Evolutionary conservation across 2,113 vertebrate genomes (phyloP), one percentile per base, ranked within the genome.

Genomic region (Oncorhynchus nerka): DNA sequence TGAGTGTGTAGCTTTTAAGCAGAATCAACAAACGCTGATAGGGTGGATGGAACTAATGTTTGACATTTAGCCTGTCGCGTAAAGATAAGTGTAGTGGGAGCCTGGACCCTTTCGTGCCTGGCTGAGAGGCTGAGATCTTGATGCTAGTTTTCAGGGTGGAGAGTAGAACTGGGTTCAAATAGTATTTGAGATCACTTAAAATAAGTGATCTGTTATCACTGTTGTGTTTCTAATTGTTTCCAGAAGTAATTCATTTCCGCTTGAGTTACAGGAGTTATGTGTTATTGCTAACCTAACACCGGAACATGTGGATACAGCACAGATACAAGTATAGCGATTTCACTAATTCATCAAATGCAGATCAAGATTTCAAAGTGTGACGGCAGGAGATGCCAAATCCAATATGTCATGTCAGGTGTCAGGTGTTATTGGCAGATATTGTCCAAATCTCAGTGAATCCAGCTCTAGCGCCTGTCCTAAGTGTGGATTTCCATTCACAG

Each of bases 21-120:
- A 78, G 79, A 90, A 92, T 88, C 88, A 89, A 68, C 80, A 71
- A 19, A 22, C 73, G 81, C 74, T 87, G 87, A 88, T 85, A 88
- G 76, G 74, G 75, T 22, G 12, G 45, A 88, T 82, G 76, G 81
- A 91, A 88, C 81, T 89, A 88, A 90, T 90, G 71, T 73, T 30
- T 89, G 86, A 89, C 83, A 87, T 90, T 87, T 81, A 87, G 86
- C 78, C 79, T 86, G 79, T 81, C 64, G n/a, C 70, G 76, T 66
- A 74, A 74, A 73, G 82, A 90, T 84, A 85, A 86, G 84, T 75
- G 69, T 65, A 64, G 45, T 75, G 72, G 49, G 59, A 55, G 16
- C 12, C 51, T 55, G 51, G 51, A 55, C 57, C 39, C 77, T 83
- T 79, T 83, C 81, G 83, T 83, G 68, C 70, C 77, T 83, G 66